Conservation (phyloP, 2,888 invertebrate genomes). For the Arrhopalites spinosus region DNA sequence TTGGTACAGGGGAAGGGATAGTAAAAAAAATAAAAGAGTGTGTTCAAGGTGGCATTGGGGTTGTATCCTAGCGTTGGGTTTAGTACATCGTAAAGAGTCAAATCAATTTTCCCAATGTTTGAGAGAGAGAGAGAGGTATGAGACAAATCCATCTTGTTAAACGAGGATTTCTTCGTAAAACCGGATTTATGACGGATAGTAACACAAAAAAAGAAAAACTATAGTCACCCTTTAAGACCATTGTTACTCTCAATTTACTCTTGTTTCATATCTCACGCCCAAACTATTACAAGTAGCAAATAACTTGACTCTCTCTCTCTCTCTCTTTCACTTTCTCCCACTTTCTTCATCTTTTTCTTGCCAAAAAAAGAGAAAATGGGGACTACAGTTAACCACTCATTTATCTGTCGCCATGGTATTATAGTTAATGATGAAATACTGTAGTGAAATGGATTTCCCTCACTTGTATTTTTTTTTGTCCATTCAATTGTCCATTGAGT, state of each 20-base stretch:
- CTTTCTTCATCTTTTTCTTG: no score
- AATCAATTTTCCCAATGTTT: constrained; percentile 30
- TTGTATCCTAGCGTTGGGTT: constrained; percentile 29
- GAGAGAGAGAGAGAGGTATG: neutral
- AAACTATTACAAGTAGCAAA: neutral
- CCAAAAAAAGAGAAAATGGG: no score
- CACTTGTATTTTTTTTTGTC: no score
- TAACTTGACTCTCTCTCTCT: neutral
- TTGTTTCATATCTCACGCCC: neutral
- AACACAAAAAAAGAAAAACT: neutral
- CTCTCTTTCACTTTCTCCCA: neutral
- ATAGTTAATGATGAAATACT: no score
- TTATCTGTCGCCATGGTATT: no score
- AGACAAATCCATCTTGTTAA: constrained; percentile 39
- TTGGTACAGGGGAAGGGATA: neutral
- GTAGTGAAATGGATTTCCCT: no score
- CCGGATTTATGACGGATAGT: constrained; percentile 32
- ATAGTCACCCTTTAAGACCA: neutral
- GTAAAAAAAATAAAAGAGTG: neutral
- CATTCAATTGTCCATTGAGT: no score
- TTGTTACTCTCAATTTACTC: neutral
- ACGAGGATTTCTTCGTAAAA: constrained; percentile 36
- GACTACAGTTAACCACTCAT: no score
- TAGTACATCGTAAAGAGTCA: constrained; percentile 38
- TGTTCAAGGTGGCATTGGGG: constrained; percentile 12